Evolutionary conservation across 2,888 invertebrate genomes (phyloP).

Genomic region (Alviniconcha strummeri): DNA sequence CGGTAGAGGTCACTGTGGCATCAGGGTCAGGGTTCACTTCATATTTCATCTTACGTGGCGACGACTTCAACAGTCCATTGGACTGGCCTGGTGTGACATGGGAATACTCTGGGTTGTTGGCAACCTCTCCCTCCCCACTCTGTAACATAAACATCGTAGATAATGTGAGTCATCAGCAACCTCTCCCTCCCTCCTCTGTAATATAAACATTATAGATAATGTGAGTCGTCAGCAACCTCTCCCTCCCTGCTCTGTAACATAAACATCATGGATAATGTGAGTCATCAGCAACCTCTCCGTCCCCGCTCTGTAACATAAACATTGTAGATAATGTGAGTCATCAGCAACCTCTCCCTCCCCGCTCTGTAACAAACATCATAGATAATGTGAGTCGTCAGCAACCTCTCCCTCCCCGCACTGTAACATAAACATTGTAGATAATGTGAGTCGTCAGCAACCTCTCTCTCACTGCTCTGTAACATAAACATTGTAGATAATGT

Average conservation of each 20-base stretch:
- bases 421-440: slow-evolving; percentile 3
- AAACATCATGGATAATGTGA: no score
- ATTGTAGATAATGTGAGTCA: background rate
- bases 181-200: background rate
- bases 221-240: no score
- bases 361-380: background rate
- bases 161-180: no score
- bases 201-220: background rate
- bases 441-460: no score
- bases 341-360: slow-evolving; percentile 11
- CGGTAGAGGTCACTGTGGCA: slow-evolving; percentile 5
- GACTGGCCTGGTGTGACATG: background rate
- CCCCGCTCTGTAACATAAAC: no score
- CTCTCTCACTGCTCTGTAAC: no score
- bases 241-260: no score
- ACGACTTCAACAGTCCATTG: slow-evolving; percentile 25
- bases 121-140: slow-evolving; percentile 9
- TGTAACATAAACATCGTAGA: background rate
- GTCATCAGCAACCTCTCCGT: no score
- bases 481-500: no score
- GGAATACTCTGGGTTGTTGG: background rate
- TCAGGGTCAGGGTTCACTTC: slow-evolving; percentile 29
- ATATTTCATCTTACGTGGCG: slow-evolving; percentile 19
- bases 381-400: no score
- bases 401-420: no score